These are phyloP conservation scores for Cynopterus sphinx DNA, from an alignment of 2,797 vertebrate species.

Conservation along the genomic window DNA sequence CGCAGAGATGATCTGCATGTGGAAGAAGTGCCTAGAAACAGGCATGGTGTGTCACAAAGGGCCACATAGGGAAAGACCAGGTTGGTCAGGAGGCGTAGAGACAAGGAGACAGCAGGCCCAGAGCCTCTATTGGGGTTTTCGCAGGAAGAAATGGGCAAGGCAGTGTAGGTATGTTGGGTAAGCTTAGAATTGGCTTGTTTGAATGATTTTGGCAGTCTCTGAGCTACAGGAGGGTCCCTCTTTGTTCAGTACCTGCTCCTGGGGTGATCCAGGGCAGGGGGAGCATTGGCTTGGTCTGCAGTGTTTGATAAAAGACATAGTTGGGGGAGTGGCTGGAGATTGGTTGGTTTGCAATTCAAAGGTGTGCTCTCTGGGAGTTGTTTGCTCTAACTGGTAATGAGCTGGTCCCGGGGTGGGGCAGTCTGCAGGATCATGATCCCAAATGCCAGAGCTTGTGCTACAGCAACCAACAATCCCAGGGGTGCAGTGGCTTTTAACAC, in stretches of 20 bases:
- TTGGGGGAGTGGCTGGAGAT: background rate
- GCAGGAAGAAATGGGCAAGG: background rate
- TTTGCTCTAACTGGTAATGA: background rate
- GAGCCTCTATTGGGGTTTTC: background rate
- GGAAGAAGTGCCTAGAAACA: background rate
- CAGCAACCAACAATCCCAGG: background rate
- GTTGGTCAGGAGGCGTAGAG: background rate
- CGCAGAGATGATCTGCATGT: background rate
- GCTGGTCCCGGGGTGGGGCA: background rate
- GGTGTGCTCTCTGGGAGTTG: background rate
- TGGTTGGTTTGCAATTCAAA: background rate
- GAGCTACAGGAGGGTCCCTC: background rate
- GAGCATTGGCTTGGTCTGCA: background rate
- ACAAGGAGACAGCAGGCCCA: background rate
- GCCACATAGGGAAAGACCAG: background rate
- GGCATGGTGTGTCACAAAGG: fast-evolving
- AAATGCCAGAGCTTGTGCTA: background rate
- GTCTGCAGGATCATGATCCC: background rate
- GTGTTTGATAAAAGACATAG: background rate
- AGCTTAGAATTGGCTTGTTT: background rate
- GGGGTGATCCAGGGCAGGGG: background rate
- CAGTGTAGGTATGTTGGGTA: fast-evolving
- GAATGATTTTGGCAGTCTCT: background rate
- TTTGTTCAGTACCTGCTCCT: background rate
- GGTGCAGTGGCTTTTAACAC: background rate